Conservation (phyloP, 1,140 invertebrate genomes). For the Stegodyphus dumicola region DNA sequence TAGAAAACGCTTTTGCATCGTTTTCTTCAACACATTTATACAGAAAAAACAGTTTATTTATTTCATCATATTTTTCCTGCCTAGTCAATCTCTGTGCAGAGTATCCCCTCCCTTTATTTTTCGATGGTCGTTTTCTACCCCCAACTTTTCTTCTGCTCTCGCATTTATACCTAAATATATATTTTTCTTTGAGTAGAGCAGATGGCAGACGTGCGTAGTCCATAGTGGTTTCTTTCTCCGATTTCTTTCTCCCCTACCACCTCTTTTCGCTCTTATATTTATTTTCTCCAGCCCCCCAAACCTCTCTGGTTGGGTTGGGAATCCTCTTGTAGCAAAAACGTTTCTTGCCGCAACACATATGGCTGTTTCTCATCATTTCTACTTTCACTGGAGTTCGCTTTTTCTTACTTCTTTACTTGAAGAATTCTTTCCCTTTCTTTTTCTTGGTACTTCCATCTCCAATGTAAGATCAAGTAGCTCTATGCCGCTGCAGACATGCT, state of each 20-base stretch:
- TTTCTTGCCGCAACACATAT: constrained; percentile 27
- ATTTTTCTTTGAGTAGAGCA: neutral
- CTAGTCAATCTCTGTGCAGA: neutral
- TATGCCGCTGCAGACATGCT: neutral
- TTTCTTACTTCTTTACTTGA: constrained; percentile 5
- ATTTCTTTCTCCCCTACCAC: neutral
- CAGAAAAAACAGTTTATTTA: neutral
- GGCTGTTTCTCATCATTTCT: constrained; percentile 33
- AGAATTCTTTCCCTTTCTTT: constrained; percentile 1
- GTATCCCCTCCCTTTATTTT: neutral
- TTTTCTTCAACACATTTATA: neutral
- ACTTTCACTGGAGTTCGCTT: neutral
- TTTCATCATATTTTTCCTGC: neutral
- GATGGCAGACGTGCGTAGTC: neutral
- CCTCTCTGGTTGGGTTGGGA: constrained; percentile 1
- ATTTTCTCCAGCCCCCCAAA: neutral
- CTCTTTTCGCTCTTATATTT: constrained; percentile 7
- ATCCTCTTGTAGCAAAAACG: constrained; percentile 1
- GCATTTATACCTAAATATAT: constrained; percentile 1
- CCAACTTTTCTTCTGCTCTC: neutral
- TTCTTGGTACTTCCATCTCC: neutral
- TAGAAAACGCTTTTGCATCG: neutral
- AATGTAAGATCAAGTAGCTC: constrained; percentile 21
- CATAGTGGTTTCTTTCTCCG: neutral
- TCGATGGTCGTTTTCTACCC: neutral